phyloP scores from a whole-genome alignment of 2,797 vertebrate species.

The Centroberyx gerrardi region DNA sequence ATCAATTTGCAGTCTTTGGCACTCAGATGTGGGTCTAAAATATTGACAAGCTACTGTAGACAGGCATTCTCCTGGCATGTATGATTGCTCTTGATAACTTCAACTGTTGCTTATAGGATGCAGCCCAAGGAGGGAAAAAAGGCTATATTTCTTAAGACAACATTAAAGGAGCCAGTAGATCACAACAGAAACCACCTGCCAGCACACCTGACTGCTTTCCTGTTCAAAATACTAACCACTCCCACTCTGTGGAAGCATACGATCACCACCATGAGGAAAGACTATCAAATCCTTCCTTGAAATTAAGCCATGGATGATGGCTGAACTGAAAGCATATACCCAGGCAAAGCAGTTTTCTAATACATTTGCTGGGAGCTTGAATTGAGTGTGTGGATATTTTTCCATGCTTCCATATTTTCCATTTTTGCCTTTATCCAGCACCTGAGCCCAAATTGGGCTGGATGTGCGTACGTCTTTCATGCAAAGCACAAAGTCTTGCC shows the following conservation, averaged over 20 bases:
- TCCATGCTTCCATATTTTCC: too few relatives aligned
- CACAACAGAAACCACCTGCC: neutral
- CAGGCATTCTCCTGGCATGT: neutral
- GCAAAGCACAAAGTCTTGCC: too few relatives aligned
- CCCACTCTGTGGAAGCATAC: neutral
- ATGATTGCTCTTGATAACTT: neutral
- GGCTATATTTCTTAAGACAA: neutral
- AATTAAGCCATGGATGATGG: neutral
- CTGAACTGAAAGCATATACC: neutral
- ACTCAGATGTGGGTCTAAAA: neutral
- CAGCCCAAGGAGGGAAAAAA: neutral
- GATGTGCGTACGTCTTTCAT: too few relatives aligned
- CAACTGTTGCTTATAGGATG: neutral
- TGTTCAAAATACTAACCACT: neutral
- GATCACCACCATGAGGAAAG: neutral
- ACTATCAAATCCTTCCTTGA: neutral
- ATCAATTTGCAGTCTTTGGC: neutral
- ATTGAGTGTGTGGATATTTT: too few relatives aligned
- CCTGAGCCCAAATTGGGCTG: too few relatives aligned
- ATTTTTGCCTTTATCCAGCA: too few relatives aligned
- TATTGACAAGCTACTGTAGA: slow-evolving; percentile 1
- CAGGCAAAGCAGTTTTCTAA: neutral
- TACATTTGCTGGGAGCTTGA: neutral
- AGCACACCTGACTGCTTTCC: neutral
- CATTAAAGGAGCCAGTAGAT: neutral